Base-by-base conservation (phyloP, 2,888 invertebrate genomes). In the Rhagium mordax region DNA sequence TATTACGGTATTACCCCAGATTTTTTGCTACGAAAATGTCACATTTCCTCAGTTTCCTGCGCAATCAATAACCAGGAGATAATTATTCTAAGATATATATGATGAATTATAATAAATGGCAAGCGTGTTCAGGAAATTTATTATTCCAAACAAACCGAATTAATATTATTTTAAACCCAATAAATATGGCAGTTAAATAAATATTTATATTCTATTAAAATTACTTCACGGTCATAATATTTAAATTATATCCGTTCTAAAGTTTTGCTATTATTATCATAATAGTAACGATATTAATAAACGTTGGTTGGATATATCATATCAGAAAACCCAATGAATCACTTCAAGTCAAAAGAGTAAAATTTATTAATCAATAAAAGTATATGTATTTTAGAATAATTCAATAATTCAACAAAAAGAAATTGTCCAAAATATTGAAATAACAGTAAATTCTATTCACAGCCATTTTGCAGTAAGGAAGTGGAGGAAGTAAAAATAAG, bases 151-250 rank as follows among this genome's bases (percentile, higher is more conserved):
- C 48, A 21, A 47, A 41, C 33, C 48, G 41, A 62, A 62, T 18
- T 48, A 21, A 47, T 47, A 62, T 47, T 62, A 62, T 47, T 21
- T 47, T 47, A 47, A 24, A 7, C n/a, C 20, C 15, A 62, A 62
- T 41, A 47, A 62, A 47, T 47, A 18, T 15, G 21, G 10, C 20
- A 8, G 13, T 60, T 41, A 18, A 41, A 48, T 62, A 62, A 62
- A 62, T 62, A 62, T 62, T 62, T 48, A 62, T 48, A 20, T 48
- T 62, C 13, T 15, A 1, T 27, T 55, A 47, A 20, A 41, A 48
- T 62, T 20, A 47, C 15, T n/a, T 62, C n/a, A n/a, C 18, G 18
- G 61, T 62, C 61, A 62, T 48, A 62, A 62, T 47, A 48, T 41
- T 62, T 62, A 48, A 62, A 21, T 16, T 20, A 33, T 20, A 51